Conservation (phyloP, 2,113 vertebrate genomes). For the Machaerirhynchus nigripectus region DNA sequence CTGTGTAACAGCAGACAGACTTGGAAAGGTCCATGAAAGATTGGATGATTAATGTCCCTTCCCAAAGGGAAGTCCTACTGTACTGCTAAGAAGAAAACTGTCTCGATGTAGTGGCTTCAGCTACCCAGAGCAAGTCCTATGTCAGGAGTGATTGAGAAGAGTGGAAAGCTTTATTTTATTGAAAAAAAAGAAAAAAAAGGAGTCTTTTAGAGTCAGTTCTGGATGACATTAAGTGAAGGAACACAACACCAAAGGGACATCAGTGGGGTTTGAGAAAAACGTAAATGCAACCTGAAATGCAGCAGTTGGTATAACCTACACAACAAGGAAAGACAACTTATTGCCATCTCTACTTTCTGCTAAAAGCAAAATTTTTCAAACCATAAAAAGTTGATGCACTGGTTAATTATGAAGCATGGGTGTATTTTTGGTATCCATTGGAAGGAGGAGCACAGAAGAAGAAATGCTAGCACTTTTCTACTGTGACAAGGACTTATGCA, state of each 20-base stretch:
- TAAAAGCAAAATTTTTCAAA: neutral
- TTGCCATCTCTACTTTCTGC: neutral
- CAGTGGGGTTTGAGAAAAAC: neutral
- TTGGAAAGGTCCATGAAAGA: neutral
- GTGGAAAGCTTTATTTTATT: neutral
- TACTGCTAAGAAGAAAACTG: neutral
- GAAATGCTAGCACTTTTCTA: neutral
- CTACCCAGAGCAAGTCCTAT: neutral
- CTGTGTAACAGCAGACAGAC: neutral
- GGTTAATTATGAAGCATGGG: accelerated
- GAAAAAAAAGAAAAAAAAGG: neutral
- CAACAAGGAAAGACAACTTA: neutral
- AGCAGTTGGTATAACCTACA: neutral
- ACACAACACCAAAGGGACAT: neutral
- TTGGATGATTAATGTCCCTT: neutral
- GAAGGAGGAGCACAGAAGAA: neutral
- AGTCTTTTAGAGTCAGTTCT: neutral
- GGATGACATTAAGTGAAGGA: neutral
- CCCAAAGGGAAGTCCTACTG: accelerated
- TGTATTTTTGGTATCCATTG: neutral
- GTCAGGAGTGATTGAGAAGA: neutral
- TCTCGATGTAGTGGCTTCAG: neutral
- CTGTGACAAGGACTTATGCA: neutral
- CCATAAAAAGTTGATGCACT: accelerated
- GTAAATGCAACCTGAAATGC: neutral